Base-by-base conservation (phyloP, 2,797 vertebrate genomes). In the Vultur gryphus region DNA sequence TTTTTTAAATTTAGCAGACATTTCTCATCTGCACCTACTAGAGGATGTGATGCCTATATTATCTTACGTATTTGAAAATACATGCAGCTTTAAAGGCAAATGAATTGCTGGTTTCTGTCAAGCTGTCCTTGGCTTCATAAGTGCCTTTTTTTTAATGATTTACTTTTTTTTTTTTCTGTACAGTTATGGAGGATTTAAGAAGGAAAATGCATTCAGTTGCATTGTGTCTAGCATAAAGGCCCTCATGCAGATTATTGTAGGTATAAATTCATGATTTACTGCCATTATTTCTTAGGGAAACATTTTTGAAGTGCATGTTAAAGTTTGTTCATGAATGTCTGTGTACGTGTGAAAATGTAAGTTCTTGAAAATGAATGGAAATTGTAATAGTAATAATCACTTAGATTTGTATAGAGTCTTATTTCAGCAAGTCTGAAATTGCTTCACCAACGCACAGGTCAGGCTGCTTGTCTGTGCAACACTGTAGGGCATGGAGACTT, bases 351-450 rank as follows among this genome's bases (percentile, higher is more conserved):
- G 39, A 76, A 93, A 91, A 86, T 11, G 6, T 44, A 64, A 84
- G 9, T 8, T 88, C 39, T 67, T 73, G 67, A 55, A 86, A 77
- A 66, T 59, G 11, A 39, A 35, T 58, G 31, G 44, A 58, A 94
- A 61, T 25, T 17, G 9, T 61, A 76, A 37, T 35, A 69, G 11
- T 70, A 70, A 28, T 29, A 77, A 57, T 67, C 18, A 49, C 7
- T 71, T 67, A 5, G 0, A 26, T 49, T 58, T 54, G 11, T 46
- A 19, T 31, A 0, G 0, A 64, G 43, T 46, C 13, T 73, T 49
- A 57, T 49, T 89, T 89, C 59, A 62, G 6, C 33, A 58, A 25
- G 35, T 62, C 29, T 62, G 54, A 81, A 14, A 43, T 51, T 64
- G 35, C 17, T 87, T 89, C 33, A 26, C 19, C 21, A 23, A 62